Conservation (phyloP, 2,797 vertebrate genomes). For the Masticophis lateralis region DNA sequence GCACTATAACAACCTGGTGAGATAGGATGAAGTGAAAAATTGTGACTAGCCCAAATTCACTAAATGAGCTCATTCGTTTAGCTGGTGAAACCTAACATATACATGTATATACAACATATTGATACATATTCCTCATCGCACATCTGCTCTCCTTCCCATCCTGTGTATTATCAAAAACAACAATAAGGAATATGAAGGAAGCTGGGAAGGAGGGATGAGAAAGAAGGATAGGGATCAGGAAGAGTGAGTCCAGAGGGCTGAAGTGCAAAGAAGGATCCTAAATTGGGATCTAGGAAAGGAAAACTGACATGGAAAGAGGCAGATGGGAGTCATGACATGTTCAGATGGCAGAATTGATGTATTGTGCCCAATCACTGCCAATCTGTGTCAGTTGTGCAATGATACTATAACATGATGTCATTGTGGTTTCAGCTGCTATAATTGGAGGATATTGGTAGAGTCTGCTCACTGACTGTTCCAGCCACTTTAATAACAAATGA, state of each 20-base stretch:
- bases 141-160: neutral
- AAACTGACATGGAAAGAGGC: neutral
- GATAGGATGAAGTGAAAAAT: neutral
- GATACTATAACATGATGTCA: neutral
- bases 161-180: neutral
- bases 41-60: neutral
- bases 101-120: neutral
- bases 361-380: neutral
- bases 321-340: neutral
- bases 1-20: neutral
- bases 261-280: neutral
- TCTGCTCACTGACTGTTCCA: neutral
- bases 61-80: neutral
- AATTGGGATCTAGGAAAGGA: neutral
- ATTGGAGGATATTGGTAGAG: neutral
- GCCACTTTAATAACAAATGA: neutral
- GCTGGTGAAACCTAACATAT: neutral
- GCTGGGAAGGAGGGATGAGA: neutral
- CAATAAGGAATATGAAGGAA: neutral
- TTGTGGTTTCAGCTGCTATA: neutral
- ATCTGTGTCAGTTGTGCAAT: neutral
- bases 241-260: neutral
- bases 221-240: neutral
- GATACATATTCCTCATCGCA: neutral
- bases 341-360: neutral